These are phyloP conservation scores for Bombus huntii DNA, from an alignment of 1,140 invertebrate genomes.

Conservation along the genomic window DNA sequence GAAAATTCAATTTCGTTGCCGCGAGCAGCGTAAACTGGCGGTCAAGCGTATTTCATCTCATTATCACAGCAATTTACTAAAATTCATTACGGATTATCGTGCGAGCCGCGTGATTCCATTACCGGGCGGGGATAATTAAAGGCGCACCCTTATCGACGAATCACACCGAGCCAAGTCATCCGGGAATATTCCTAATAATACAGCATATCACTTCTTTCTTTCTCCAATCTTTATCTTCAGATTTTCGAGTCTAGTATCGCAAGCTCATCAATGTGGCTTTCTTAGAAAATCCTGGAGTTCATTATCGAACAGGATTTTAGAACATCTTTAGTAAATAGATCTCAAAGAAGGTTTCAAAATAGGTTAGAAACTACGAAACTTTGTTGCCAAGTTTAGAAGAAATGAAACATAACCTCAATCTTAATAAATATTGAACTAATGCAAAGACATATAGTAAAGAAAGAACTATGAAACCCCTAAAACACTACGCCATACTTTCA, in stretches of 20 bases:
- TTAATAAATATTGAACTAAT: too few species aligned
- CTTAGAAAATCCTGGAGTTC: too few species aligned
- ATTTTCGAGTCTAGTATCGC: not conserved
- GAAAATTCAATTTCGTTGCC: not conserved
- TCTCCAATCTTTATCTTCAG: too few species aligned
- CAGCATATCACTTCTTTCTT: not conserved
- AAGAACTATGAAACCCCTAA: too few species aligned
- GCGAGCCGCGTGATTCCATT: slow-evolving; percentile 23
- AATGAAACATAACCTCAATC: not conserved
- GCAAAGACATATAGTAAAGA: too few species aligned
- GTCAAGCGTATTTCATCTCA: slow-evolving; percentile 12
- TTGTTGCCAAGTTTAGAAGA: too few species aligned
- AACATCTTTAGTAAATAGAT: too few species aligned
- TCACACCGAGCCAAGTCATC: not conserved
- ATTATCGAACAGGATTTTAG: too few species aligned
- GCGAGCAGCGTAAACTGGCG: not conserved
- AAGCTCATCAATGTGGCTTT: too few species aligned
- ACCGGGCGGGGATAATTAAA: slow-evolving; percentile 5
- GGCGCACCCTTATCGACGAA: slow-evolving; percentile 10
- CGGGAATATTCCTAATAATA: slow-evolving; percentile 3
- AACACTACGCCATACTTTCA: too few species aligned
- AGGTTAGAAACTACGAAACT: too few species aligned
- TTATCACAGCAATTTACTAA: slow-evolving; percentile 27
- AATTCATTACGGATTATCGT: slow-evolving; percentile 37
- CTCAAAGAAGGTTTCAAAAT: too few species aligned